These are phyloP conservation scores for Patella vulgata DNA, from an alignment of 1,140 invertebrate species.

Conservation along the genomic window DNA sequence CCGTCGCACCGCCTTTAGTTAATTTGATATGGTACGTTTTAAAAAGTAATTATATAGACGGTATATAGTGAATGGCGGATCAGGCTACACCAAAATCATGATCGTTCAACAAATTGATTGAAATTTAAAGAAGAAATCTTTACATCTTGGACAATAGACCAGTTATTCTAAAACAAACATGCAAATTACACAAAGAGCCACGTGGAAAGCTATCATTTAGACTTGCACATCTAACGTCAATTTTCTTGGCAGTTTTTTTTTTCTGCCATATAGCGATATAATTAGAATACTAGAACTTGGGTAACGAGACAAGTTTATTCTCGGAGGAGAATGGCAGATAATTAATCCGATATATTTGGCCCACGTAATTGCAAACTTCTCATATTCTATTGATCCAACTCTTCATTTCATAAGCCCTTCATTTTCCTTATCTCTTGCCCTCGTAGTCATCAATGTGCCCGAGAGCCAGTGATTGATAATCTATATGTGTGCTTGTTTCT, in stretches of 20 bases:
- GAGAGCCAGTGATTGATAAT: slow-evolving; percentile 6
- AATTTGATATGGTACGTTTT: too few relatives aligned
- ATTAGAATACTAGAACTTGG: not conserved
- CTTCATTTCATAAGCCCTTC: slow-evolving; percentile 14
- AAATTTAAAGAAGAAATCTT: slow-evolving; percentile 3
- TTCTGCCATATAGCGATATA: slow-evolving; percentile 9
- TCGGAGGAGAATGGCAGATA: slow-evolving; percentile 4
- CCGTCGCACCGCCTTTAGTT: too few relatives aligned
- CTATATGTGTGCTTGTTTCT: slow-evolving; percentile 9
- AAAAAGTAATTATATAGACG: too few relatives aligned
- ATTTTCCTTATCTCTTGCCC: slow-evolving; percentile 13
- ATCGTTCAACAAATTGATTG: not conserved
- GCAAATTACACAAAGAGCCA: slow-evolving; percentile 12
- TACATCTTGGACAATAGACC: slow-evolving; percentile 12
- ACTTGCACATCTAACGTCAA: slow-evolving; percentile 4
- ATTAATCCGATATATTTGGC: slow-evolving; percentile 19
- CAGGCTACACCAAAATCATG: not conserved
- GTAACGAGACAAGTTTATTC: slow-evolving; percentile 9
- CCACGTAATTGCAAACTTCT: slow-evolving; percentile 13
- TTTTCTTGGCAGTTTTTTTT: slow-evolving; percentile 6
- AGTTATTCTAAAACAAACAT: slow-evolving; percentile 3
- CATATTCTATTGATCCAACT: slow-evolving; percentile 7
- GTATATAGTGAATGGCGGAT: too few relatives aligned
- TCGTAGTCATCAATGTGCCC: not conserved
- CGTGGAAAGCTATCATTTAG: slow-evolving; percentile 1